These are phyloP conservation scores for Hemistola chrysoprasaria DNA, from an alignment of 2,888 invertebrate species.

Conservation along the genomic window DNA sequence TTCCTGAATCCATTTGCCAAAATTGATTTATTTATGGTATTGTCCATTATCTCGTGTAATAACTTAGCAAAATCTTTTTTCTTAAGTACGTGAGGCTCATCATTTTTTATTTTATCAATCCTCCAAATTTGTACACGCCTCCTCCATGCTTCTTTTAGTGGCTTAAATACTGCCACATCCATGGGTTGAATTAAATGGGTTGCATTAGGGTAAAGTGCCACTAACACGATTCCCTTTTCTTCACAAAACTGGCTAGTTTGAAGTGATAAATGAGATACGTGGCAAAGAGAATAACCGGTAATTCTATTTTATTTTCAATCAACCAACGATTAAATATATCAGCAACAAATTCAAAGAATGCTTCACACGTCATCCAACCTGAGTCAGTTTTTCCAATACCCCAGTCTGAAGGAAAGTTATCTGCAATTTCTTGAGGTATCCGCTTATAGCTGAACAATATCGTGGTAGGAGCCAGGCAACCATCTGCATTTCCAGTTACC, in stretches of 20 bases:
- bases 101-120: slow-evolving; percentile 14
- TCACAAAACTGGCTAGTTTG: slow-evolving; percentile 46
- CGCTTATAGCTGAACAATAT: slow-evolving; percentile 22
- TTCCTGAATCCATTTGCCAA: slow-evolving; percentile 27
- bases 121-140: slow-evolving; percentile 18
- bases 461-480: slow-evolving; percentile 21
- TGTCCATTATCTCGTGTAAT: slow-evolving; percentile 22
- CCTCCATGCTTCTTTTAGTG: slow-evolving; percentile 21
- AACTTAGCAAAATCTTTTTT: slow-evolving; percentile 29
- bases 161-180: slow-evolving; percentile 23
- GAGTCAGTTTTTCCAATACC: slow-evolving; percentile 51
- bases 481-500: slow-evolving; percentile 28
- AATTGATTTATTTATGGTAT: slow-evolving; percentile 22
- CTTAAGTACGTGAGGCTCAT: slow-evolving; percentile 22
- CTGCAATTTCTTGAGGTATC: slow-evolving; percentile 22
- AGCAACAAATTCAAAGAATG: slow-evolving; percentile 24
- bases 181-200: slow-evolving; percentile 21
- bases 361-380: slow-evolving; percentile 59
- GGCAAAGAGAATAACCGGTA: slow-evolving; percentile 45
- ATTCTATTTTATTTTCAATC: slow-evolving; percentile 31
- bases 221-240: slow-evolving; percentile 10
- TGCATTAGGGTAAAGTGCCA: slow-evolving; percentile 15
- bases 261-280: slow-evolving; percentile 30
- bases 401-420: slow-evolving; percentile 45
- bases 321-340: slow-evolving; percentile 54